Base-by-base conservation (phyloP, 2,888 invertebrate genomes). In the Troglohyphantes excavatus region DNA sequence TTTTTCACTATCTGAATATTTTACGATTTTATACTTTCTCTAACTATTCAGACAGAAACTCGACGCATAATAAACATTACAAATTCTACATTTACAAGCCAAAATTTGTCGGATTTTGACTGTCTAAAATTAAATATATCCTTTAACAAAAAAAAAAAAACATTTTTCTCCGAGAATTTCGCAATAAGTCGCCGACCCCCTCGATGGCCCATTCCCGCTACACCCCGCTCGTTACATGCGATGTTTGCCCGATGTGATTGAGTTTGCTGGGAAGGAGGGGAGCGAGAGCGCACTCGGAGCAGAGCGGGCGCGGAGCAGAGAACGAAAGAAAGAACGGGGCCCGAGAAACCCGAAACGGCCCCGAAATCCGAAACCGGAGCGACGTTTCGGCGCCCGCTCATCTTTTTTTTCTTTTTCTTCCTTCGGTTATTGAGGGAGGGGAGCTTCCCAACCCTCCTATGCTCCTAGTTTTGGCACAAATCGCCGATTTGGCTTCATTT, bases 201-300 rank as follows among this genome's bases (percentile, higher is more conserved):
- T 19, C n/a, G 46, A 13, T 17, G 39, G 19, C 19, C 70, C 39
- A 26, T 19, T 63, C 19, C 72, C 46, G 29, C 43, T 67, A 70
- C n/a, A 70, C 59, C 81, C 43, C 73, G 68, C 76, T 88, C 88
- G 88, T 88, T 88, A 88, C 82, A 82, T 29, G 39, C 88, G 82
- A 89, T 89, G 88, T 89, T 89, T 89, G 88, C 88, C 59, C 82
- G 82, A 59, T 76, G 82, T 89, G 88, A 89, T 89, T 89, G 88
- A 89, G 88, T 89, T 89, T 89, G 88, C 81, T 68, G 82, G 82
- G 65, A n/a, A 67, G 33, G 27, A 61, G 27, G 39, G 27, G 72
- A 59, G 29, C 23, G 39, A 13, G 53, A 27, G 46, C 21, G 27
- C 13, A 39, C 3, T 11, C 39, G 23, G 43, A 68, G 61, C 43